phyloP scores from a whole-genome alignment of 2,113 vertebrate species.

The Microtus richardsoni region DNA sequence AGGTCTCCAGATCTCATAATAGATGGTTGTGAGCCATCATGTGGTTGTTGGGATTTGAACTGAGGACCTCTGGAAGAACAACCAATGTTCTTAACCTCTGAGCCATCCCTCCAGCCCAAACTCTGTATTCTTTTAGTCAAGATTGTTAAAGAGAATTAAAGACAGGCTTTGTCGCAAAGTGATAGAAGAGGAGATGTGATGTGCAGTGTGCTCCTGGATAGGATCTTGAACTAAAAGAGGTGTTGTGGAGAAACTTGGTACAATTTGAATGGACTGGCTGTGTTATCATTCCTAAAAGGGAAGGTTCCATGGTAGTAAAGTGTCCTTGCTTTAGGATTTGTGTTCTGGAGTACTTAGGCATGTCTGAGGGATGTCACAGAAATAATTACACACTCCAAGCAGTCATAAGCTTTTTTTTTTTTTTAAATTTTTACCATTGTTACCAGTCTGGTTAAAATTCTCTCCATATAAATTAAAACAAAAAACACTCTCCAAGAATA shows the following conservation, averaged over 20 bases:
- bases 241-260: not conserved
- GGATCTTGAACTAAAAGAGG: slow-evolving; percentile 18
- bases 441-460: not conserved
- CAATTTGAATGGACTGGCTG: slow-evolving; percentile 33
- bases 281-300: not conserved
- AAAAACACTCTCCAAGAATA: not conserved
- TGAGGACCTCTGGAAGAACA: too few species aligned
- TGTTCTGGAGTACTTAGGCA: not conserved
- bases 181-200: not conserved
- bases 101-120: too few species aligned
- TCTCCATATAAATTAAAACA: not conserved
- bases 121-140: not conserved
- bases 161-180: not conserved
- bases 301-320: not conserved
- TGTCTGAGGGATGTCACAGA: not conserved
- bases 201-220: not conserved
- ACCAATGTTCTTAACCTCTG: too few species aligned
- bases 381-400: not conserved
- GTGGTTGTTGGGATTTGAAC: too few species aligned
- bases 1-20: too few species aligned
- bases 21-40: too few species aligned
- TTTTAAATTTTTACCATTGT: not conserved
- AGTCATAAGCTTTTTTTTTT: not conserved
- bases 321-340: not conserved
- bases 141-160: not conserved